Conservation (phyloP, 2,113 vertebrate species). For the Rattus norvegicus region DNA sequence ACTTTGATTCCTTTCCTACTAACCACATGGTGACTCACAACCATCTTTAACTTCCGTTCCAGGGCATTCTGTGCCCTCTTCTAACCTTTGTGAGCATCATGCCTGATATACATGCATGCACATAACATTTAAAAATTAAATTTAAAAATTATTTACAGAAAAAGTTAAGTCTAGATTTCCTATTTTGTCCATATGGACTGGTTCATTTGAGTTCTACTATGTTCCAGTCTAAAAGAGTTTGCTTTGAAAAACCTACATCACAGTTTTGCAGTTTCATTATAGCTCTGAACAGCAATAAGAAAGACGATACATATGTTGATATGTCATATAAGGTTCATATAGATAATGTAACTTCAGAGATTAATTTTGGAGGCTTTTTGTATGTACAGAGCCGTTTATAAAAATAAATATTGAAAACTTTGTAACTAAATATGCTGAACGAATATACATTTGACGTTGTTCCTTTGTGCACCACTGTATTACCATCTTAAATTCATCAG, state of each 20-base stretch:
- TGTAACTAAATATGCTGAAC: background rate
- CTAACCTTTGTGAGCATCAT: background rate
- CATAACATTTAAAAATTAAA: background rate
- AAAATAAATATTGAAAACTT: constrained; percentile 49
- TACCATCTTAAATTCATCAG: constrained; percentile 32
- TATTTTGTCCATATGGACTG: background rate
- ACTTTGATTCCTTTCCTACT: background rate
- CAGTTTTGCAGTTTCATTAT: background rate
- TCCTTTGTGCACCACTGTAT: constrained; percentile 19
- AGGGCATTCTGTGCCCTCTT: background rate
- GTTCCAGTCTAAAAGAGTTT: constrained; percentile 41
- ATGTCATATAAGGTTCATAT: background rate
- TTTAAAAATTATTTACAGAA: background rate
- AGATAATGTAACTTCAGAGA: background rate
- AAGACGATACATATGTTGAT: constrained; percentile 30
- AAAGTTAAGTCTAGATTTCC: background rate
- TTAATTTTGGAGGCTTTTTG: constrained; percentile 4
- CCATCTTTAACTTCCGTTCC: background rate
- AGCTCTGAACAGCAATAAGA: constrained; percentile 1
- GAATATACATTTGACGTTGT: constrained; percentile 38
- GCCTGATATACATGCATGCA: too few species aligned
- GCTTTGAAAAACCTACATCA: constrained; percentile 30
- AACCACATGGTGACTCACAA: too few species aligned
- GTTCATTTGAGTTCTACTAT: background rate
- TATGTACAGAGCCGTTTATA: background rate